These are phyloP conservation scores for Drosophila ananassae DNA, from an alignment of 1,140 invertebrate species.

Conservation along the genomic window DNA sequence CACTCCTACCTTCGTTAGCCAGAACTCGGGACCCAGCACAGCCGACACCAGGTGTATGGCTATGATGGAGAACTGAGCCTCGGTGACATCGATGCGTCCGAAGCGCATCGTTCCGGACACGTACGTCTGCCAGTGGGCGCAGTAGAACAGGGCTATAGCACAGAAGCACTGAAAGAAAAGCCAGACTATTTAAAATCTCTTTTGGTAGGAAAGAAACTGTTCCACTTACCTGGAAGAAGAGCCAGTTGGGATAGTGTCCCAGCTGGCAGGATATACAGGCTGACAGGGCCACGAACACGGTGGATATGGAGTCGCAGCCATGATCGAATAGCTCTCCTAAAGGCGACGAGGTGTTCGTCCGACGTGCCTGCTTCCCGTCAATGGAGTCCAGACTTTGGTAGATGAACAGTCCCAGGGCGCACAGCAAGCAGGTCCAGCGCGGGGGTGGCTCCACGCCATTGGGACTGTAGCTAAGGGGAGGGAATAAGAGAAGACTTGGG, in stretches of 20 bases:
- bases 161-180: constrained; percentile 90
- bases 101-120: constrained; percentile 97
- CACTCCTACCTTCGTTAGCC: constrained; percentile 90
- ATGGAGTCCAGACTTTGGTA: constrained; percentile 99
- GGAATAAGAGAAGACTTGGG: too few species aligned
- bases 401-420: constrained; percentile 96
- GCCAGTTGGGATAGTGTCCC: constrained; percentile 95
- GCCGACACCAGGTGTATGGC: constrained; percentile 94
- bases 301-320: constrained; percentile 98
- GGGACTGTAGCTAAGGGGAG: constrained; percentile 86
- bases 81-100: constrained; percentile 98
- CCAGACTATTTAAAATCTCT: background rate
- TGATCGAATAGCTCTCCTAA: constrained; percentile 99
- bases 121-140: constrained; percentile 99
- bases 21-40: constrained; percentile 93
- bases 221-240: constrained; percentile 92
- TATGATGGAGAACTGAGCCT: constrained; percentile 98
- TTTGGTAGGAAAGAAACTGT: background rate
- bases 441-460: constrained; percentile 91
- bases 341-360: constrained; percentile 96
- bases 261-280: constrained; percentile 96
- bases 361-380: constrained; percentile 99
- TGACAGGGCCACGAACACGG: constrained; percentile 98
- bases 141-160: constrained; percentile 97
- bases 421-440: constrained; percentile 95